These are phyloP conservation scores for Tamias sibiricus DNA, from an alignment of 2,113 vertebrate species.

Conservation along the genomic window DNA sequence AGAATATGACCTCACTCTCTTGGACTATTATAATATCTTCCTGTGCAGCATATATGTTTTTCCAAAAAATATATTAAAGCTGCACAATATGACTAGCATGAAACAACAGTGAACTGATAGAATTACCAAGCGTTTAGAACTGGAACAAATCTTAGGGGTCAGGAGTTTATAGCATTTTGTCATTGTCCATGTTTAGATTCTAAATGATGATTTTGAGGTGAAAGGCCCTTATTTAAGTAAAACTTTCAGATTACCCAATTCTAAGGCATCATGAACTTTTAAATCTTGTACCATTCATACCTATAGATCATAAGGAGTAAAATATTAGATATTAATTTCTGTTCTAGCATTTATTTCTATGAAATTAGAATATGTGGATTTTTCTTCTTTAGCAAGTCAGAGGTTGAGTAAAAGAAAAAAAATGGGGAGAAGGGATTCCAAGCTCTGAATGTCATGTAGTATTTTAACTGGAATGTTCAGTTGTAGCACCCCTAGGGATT, in stretches of 20 bases:
- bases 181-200: conserved; percentile 47
- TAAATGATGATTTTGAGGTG: conserved; percentile 65
- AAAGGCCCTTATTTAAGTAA: conserved; percentile 51
- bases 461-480: conserved; percentile 59
- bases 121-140: conserved; percentile 58
- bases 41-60: background rate
- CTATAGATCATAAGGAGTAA: conserved; percentile 38
- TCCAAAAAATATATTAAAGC: background rate
- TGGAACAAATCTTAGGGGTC: conserved; percentile 71
- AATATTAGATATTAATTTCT: conserved; percentile 48
- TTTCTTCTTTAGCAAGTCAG: conserved; percentile 23
- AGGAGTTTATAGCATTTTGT: conserved; percentile 68
- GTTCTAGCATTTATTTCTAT: conserved; percentile 49
- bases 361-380: conserved; percentile 52
- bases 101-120: conserved; percentile 41
- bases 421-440: background rate
- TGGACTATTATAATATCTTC: background rate
- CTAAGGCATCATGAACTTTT: conserved; percentile 15
- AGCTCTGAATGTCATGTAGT: background rate
- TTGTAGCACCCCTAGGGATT: conserved; percentile 42
- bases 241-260: conserved; percentile 52
- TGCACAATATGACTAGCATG: background rate
- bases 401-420: background rate
- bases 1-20: background rate
- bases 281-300: background rate